Evolutionary conservation across 37 sponge, comb jelly and placozoan species (phyloP).

Genomic region (Hexactinellida sp.): DNA sequence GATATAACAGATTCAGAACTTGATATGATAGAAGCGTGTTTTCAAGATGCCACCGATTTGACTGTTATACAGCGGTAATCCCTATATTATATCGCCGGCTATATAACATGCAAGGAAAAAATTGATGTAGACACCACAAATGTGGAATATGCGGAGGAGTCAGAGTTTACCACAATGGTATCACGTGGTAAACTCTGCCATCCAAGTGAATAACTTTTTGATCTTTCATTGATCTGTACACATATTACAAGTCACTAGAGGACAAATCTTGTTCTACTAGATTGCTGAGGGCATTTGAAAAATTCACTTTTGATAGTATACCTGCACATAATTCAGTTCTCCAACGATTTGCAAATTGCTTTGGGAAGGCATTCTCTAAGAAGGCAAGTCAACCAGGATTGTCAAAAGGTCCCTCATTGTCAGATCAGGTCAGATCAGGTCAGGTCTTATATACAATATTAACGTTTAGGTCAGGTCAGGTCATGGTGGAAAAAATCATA

Average conservation of each 20-base stretch:
- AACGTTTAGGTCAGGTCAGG: too few species aligned
- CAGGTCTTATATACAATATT: too few species aligned
- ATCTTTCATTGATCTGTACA: not conserved
- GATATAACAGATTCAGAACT: not conserved
- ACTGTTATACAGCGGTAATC: not conserved
- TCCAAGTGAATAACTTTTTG: constrained; percentile 7
- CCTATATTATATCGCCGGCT: constrained; percentile 3
- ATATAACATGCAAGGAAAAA: constrained; percentile 17
- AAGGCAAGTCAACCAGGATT: constrained; percentile 12
- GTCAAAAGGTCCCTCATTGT: too few species aligned
- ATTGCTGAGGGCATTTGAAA: constrained; percentile 2
- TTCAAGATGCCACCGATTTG: constrained; percentile 10
- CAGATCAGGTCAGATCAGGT: too few species aligned
- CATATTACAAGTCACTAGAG: not conserved
- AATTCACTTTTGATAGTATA: not conserved
- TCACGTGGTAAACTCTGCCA: constrained; percentile 2
- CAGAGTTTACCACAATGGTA: not conserved
- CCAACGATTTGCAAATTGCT: not conserved
- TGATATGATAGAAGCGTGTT: not conserved
- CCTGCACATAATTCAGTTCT: constrained; percentile 8
- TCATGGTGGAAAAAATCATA: too few species aligned
- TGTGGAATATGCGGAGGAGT: not conserved
- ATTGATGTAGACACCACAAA: not conserved
- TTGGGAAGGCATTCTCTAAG: constrained; percentile 15
- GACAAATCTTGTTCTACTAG: not conserved